Evolutionary conservation across 2,113 vertebrate genomes (phyloP), one percentile per base, ranked within the genome.

Genomic region (Pelusios castaneus): DNA sequence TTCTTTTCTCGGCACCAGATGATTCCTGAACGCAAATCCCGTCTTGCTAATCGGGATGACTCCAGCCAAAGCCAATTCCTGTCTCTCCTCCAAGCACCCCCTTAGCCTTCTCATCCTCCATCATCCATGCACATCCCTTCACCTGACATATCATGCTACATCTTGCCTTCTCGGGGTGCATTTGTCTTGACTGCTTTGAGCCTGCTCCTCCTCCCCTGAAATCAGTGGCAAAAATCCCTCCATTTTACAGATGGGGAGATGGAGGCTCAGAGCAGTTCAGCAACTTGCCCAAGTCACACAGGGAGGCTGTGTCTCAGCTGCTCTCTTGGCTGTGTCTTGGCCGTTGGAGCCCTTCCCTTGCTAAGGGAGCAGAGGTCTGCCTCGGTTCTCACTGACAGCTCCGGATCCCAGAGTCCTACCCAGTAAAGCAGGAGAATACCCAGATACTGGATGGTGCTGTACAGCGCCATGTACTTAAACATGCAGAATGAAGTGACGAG

Each of bases 391-490:
- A 84, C 82, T 89, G 89, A 78, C 29, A 92, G 67, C 60, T 47
- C 81, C 73, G 6, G 24, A 34, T n/a, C 93, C 88, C 88, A 34
- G 87, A 77, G 45, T 92, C 98, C 58, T 98, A 98, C 98, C 98
- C 98, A 98, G 94, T 98, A 98, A 90, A 98, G 97, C 2, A 98
- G 97, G 85, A 98, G 98, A 94, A 98, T 98, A 51, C 98, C 98
- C 49, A 97, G 85, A 87, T 98, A 98, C 94, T 98, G 98, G 96
- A 98, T 98, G 96, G 95, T 98, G 95, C 98, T 98, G 96, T 98
- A 98, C 75, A 98, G 94, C 12, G 98, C 98, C 98, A 98, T 98
- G 97, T 98, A 98, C 90, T 98, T 98, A 94, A 98, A 98, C 97
- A 98, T 98, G 95, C 98, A 98, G 89, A 98, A 98, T 4, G 98